These are phyloP conservation scores for Drosophila azteca DNA, from an alignment of 1,140 invertebrate genomes.

Conservation along the genomic window DNA sequence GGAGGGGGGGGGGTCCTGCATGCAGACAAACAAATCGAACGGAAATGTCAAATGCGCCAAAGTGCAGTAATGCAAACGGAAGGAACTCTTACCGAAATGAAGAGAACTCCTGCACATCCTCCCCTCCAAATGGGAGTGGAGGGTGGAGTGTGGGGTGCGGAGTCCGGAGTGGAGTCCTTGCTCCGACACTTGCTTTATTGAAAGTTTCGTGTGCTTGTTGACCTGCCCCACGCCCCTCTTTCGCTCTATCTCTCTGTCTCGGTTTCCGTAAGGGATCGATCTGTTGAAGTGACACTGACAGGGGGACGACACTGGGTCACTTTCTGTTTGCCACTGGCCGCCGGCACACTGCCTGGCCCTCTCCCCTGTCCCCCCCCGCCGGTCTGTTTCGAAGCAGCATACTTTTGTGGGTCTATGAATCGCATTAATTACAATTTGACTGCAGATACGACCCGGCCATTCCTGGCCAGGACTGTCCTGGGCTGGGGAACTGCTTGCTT, in stretches of 20 bases:
- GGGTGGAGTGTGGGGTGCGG: background rate
- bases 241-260: too few relatives aligned
- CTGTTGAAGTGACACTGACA: constrained; percentile 37
- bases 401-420: constrained; percentile 49
- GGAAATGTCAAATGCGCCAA: constrained; percentile 82
- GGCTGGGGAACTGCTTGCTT: background rate
- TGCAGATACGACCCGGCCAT: background rate
- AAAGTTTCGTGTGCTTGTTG: constrained; percentile 22
- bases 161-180: background rate
- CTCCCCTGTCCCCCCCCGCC: background rate
- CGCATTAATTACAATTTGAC: constrained; percentile 62
- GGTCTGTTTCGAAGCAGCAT: constrained; percentile 23
- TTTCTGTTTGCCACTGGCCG: constrained; percentile 37
- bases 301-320: constrained; percentile 35
- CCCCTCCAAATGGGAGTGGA: constrained; percentile 14
- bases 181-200: constrained; percentile 33
- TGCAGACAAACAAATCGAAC: constrained; percentile 79
- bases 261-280: background rate
- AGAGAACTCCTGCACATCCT: background rate
- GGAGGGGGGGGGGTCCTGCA: constrained; percentile 14
- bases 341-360: constrained; percentile 7
- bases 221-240: too few relatives aligned
- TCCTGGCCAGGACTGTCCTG: too few relatives aligned
- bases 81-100: constrained; percentile 62
- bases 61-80: constrained; percentile 74